These are phyloP conservation scores for Chrysina gloriosa DNA, from an alignment of 2,888 invertebrate species.

Conservation along the genomic window DNA sequence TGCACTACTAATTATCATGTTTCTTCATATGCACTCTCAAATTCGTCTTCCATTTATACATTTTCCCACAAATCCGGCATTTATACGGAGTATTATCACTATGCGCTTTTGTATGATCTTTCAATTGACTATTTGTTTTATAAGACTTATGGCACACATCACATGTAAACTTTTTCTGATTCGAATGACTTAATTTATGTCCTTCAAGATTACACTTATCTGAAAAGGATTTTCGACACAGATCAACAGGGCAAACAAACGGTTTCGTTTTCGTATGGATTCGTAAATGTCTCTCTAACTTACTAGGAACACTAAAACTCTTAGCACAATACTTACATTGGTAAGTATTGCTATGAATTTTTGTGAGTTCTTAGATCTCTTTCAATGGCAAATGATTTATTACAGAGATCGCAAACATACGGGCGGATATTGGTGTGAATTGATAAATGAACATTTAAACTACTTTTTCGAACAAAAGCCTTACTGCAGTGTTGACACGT, in stretches of 20 bases:
- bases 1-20: conserved; percentile 49
- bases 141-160: conserved; percentile 57
- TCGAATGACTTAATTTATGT: conserved; percentile 59
- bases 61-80: conserved; percentile 58
- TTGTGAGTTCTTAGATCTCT: conserved; percentile 61
- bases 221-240: conserved; percentile 60
- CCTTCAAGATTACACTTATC: conserved; percentile 63
- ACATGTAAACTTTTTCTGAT: conserved; percentile 56
- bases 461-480: conserved; percentile 58
- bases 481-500: conserved; percentile 60
- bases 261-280: conserved; percentile 62
- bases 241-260: conserved; percentile 57
- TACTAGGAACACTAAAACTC: conserved; percentile 61
- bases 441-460: conserved; percentile 61
- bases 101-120: conserved; percentile 58
- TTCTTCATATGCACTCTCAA: conserved; percentile 58
- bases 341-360: conserved; percentile 58
- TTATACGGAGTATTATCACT: conserved; percentile 52
- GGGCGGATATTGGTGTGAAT: conserved; percentile 60
- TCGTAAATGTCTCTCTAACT: conserved; percentile 61
- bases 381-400: conserved; percentile 59
- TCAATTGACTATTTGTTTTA: conserved; percentile 58
- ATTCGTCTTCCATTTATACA: conserved; percentile 61
- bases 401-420: conserved; percentile 60
- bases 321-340: conserved; percentile 61